phyloP scores from a whole-genome alignment of 1,140 invertebrate genomes.

The Bombus waltoni region DNA sequence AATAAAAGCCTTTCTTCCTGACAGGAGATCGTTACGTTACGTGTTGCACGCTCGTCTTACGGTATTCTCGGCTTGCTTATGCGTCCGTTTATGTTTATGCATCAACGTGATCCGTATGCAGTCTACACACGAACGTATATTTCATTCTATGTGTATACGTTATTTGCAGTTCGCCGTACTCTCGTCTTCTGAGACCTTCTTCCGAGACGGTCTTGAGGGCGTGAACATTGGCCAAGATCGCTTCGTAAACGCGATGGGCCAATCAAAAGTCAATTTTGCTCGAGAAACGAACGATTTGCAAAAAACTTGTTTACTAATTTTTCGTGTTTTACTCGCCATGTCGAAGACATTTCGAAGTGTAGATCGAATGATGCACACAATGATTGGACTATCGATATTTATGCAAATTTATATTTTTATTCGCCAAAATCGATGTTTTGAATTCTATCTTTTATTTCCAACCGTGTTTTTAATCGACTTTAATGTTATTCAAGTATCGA shows the following conservation, averaged over 20 bases:
- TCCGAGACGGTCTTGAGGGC: neutral
- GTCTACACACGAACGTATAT: neutral
- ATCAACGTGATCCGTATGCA: constrained; percentile 18
- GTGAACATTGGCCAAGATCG: constrained; percentile 3
- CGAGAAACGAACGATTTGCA: neutral
- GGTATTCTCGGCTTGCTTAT: constrained; percentile 2
- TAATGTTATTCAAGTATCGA: no score
- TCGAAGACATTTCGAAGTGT: neutral
- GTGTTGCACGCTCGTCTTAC: constrained; percentile 20
- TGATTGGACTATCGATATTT: no score
- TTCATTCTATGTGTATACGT: neutral
- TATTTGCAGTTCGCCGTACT: neutral
- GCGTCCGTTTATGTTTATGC: constrained; percentile 2
- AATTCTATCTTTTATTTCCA: no score
- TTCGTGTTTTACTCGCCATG: neutral
- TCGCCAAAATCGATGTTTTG: no score
- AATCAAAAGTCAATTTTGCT: constrained; percentile 23
- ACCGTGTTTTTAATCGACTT: no score
- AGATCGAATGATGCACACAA: neutral
- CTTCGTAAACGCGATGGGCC: neutral
- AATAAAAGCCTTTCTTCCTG: neutral
- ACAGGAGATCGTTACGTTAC: constrained; percentile 5
- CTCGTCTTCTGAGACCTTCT: neutral
- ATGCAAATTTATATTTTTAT: no score
- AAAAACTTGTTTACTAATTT: neutral